These are phyloP conservation scores for Marasmarcha lunaedactyla DNA, from an alignment of 2,888 invertebrate genomes.

Conservation along the genomic window DNA sequence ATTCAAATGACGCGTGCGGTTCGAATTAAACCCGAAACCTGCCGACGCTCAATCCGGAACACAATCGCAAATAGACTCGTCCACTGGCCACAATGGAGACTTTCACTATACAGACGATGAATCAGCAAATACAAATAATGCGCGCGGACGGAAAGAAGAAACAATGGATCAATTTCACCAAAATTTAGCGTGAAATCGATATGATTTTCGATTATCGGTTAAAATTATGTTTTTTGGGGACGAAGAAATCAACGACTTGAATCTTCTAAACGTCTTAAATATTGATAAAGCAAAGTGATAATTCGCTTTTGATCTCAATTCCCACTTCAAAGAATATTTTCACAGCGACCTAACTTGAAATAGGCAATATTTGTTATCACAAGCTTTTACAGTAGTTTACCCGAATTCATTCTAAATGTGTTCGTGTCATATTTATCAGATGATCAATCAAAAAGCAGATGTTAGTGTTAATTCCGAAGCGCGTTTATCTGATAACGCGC, in stretches of 20 bases:
- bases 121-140: slow-evolving; percentile 18
- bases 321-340: too few species aligned
- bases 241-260: background rate
- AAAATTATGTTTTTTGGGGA: background rate
- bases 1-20: slow-evolving; percentile 17
- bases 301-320: background rate
- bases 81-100: slow-evolving; percentile 14
- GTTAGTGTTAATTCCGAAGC: slow-evolving; percentile 24
- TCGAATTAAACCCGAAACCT: slow-evolving; percentile 14
- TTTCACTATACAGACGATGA: slow-evolving; percentile 21
- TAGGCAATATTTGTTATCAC: too few species aligned
- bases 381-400: background rate
- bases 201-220: slow-evolving; percentile 10
- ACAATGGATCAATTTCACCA: slow-evolving; percentile 42
- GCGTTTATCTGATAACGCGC: slow-evolving; percentile 19
- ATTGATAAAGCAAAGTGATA: background rate
- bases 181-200: slow-evolving; percentile 13
- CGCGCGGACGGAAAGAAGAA: slow-evolving; percentile 20
- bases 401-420: background rate
- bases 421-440: slow-evolving; percentile 22
- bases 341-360: too few species aligned
- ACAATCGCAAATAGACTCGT: slow-evolving; percentile 1
- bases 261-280: background rate
- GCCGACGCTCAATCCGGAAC: background rate
- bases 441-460: slow-evolving; percentile 37